These are phyloP conservation scores for Hermaeophaga mercurialis DNA, from an alignment of 2,888 invertebrate genomes.

Conservation along the genomic window DNA sequence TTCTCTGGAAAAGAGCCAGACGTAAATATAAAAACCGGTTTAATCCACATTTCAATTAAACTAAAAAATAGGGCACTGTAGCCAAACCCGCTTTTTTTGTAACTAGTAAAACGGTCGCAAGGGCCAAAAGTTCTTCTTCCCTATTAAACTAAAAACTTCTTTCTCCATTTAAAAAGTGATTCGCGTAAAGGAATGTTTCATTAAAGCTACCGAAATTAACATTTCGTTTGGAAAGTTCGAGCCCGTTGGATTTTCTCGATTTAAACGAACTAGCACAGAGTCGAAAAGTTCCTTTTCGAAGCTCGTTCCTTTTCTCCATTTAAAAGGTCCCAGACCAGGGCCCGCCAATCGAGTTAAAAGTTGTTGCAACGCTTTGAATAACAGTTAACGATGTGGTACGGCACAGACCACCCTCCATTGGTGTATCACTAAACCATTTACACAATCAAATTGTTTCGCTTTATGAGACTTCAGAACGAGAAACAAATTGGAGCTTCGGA, in stretches of 20 bases:
- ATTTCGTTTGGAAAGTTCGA: neutral
- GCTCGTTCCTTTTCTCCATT: neutral
- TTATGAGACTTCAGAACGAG: too few relatives aligned
- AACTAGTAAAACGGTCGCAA: neutral
- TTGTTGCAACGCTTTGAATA: slow-evolving; percentile 19
- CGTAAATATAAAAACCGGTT: too few relatives aligned
- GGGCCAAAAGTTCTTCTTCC: neutral
- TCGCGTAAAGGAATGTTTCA: slow-evolving; percentile 3
- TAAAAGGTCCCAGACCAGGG: slow-evolving; percentile 5
- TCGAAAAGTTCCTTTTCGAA: too few relatives aligned
- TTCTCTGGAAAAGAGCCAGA: too few relatives aligned
- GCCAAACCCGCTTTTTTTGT: too few relatives aligned
- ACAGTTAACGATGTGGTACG: slow-evolving; percentile 21
- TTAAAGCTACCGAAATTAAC: slow-evolving; percentile 3
- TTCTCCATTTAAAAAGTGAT: neutral
- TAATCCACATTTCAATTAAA: too few relatives aligned
- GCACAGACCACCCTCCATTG: neutral
- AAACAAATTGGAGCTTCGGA: too few relatives aligned
- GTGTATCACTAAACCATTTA: too few relatives aligned
- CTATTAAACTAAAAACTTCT: neutral
- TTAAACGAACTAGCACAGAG: too few relatives aligned
- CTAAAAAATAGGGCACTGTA: too few relatives aligned
- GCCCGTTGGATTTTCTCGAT: neutral
- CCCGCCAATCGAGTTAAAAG: slow-evolving; percentile 19
- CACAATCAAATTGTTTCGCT: too few relatives aligned